These are phyloP conservation scores for Orchestia grillus DNA, from an alignment of 1,140 invertebrate species.

Conservation along the genomic window DNA sequence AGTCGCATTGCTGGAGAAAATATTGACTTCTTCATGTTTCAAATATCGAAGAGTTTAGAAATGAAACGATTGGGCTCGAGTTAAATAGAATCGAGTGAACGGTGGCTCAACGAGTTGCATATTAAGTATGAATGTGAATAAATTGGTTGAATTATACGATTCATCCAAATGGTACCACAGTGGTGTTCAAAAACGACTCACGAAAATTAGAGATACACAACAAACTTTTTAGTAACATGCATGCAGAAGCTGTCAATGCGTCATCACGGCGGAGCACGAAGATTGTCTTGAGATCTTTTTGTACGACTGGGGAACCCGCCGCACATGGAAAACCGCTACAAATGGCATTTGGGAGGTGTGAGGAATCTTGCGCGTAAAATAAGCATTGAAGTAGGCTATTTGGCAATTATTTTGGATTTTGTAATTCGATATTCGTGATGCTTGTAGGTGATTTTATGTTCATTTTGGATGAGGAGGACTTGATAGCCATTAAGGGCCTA, in stretches of 20 bases:
- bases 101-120: neutral
- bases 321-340: too few species aligned
- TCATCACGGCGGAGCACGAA: too few species aligned
- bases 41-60: neutral
- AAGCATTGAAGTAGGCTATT: too few species aligned
- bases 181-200: neutral
- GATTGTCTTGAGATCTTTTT: too few species aligned
- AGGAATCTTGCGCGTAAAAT: too few species aligned
- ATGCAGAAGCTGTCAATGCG: neutral
- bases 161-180: neutral
- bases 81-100: neutral
- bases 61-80: neutral
- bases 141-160: neutral
- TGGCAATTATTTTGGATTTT: too few species aligned
- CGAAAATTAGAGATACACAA: neutral
- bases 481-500: too few species aligned
- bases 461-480: too few species aligned
- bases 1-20: neutral
- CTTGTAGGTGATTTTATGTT: too few species aligned
- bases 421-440: too few species aligned
- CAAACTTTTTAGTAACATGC: neutral
- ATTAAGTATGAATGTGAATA: neutral
- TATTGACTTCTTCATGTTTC: neutral
- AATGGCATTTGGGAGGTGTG: too few species aligned
- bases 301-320: too few species aligned